A percentile compares a stretch with the other conserved stretches of the same genome.
These are phyloP conservation scores for Pungitius pungitius DNA, from an alignment of 2,113 vertebrate genomes.

Conservation along the genomic window DNA sequence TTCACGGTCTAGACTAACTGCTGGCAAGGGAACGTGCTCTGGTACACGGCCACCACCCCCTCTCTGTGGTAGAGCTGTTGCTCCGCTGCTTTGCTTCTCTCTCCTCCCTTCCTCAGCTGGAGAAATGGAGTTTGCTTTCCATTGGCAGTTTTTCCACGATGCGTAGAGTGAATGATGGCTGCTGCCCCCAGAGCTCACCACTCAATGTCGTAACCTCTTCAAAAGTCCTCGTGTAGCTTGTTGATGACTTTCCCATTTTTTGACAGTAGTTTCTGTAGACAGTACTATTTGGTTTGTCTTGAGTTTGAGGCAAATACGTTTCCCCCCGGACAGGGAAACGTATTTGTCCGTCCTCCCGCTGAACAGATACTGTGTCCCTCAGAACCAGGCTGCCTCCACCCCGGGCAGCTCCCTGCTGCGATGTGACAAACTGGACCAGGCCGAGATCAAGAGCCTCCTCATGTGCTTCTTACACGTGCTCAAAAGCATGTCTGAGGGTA, in stretches of 20 bases:
- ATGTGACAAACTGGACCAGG: conserved; percentile 95
- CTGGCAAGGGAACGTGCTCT: conserved; percentile 63
- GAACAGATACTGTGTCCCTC: conserved; percentile 48
- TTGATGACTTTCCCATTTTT: not conserved
- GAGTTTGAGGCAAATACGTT: conserved; percentile 12
- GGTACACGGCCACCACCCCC: conserved; percentile 50
- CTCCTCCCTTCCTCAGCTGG: conserved; percentile 30
- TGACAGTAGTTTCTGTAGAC: not conserved
- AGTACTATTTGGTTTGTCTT: not conserved
- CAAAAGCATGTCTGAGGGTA: conserved; percentile 99
- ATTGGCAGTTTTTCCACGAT: conserved; percentile 7
- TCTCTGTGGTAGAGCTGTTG: conserved; percentile 61
- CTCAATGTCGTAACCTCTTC: not conserved
- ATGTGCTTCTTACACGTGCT: conserved; percentile 98
- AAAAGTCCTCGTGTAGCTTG: not conserved
- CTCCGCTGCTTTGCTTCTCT: conserved; percentile 29
- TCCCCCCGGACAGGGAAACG: not conserved
- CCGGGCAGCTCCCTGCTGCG: conserved; percentile 89
- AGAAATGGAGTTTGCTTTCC: conserved; percentile 38
- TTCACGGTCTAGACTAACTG: conserved; percentile 59
- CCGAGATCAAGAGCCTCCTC: conserved; percentile 94
- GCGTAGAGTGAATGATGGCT: conserved; percentile 23
- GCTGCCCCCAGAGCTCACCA: not conserved
- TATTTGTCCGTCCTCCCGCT: conserved; percentile 16
- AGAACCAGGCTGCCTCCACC: conserved; percentile 85